Evolutionary conservation across 1,140 invertebrate genomes (phyloP).

Genomic region (Papilio xuthus): DNA sequence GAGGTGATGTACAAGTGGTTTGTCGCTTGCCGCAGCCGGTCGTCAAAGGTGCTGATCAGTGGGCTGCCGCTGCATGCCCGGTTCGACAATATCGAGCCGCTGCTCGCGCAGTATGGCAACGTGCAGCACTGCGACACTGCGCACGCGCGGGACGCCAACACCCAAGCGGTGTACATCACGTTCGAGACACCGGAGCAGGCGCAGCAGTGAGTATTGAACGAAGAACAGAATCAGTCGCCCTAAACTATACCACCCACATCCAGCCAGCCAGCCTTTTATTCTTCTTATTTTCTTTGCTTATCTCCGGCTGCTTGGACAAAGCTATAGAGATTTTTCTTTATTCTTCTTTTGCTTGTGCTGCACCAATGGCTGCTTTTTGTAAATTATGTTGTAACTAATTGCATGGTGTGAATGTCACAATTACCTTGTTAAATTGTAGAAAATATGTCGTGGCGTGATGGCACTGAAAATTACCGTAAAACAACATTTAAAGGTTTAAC

Average conservation of each 20-base stretch:
- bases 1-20: conserved; percentile 51
- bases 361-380: neutral
- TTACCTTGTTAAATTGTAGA: neutral
- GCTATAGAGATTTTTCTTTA: conserved; percentile 42
- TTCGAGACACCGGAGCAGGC: conserved; percentile 94
- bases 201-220: conserved; percentile 89
- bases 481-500: no score
- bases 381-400: neutral
- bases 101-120: conserved; percentile 90
- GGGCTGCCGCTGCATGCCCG: conserved; percentile 91
- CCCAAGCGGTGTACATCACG: conserved; percentile 90
- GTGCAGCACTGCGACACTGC: conserved; percentile 93
- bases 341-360: conserved; percentile 26
- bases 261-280: no score
- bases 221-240: conserved; percentile 27
- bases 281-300: conserved; percentile 25
- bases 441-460: neutral
- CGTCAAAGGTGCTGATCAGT: conserved; percentile 92
- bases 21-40: conserved; percentile 85
- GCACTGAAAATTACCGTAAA: neutral
- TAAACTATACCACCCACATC: neutral
- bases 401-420: neutral
- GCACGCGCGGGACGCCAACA: conserved; percentile 88
- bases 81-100: conserved; percentile 92
- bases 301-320: conserved; percentile 46